Conservation (phyloP, 2,888 invertebrate species). For the Trissoscelio sp. region DNA sequence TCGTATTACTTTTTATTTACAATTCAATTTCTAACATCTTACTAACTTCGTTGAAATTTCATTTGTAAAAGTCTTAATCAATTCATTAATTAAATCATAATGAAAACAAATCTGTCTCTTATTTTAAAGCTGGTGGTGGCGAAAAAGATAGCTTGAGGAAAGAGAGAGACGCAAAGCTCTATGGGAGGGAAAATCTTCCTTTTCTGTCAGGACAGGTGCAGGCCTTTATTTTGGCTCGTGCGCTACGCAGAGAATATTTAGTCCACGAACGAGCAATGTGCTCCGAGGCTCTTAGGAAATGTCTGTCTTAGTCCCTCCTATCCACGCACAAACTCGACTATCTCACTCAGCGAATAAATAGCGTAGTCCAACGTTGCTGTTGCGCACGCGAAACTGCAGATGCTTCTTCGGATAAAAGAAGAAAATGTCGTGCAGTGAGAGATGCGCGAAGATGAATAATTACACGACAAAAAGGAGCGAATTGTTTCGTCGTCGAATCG, state of each 20-base stretch:
- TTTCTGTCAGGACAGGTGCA: slow-evolving; percentile 75
- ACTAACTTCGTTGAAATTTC: no score
- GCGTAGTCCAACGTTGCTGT: slow-evolving; percentile 51
- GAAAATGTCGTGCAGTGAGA: slow-evolving; percentile 50
- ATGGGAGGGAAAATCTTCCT: slow-evolving; percentile 68
- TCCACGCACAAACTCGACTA: not conserved
- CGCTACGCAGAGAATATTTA: slow-evolving; percentile 62
- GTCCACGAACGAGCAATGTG: slow-evolving; percentile 51
- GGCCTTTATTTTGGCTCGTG: slow-evolving; percentile 73
- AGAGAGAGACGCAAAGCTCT: slow-evolving; percentile 41
- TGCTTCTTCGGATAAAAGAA: slow-evolving; percentile 56
- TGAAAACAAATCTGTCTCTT: slow-evolving; percentile 5
- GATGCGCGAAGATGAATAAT: slow-evolving; percentile 63
- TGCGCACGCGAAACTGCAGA: slow-evolving; percentile 55
- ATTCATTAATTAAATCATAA: slow-evolving; percentile 29
- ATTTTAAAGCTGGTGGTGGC: not conserved
- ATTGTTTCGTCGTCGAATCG: slow-evolving; percentile 11
- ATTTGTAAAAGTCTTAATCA: no score
- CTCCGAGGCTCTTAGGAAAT: slow-evolving; percentile 52
- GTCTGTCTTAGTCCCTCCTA: slow-evolving; percentile 22
- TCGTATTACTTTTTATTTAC: no score
- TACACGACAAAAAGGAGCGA: slow-evolving; percentile 23
- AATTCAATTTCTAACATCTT: no score
- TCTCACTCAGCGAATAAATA: slow-evolving; percentile 63
- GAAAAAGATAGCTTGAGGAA: slow-evolving; percentile 46